phyloP scores from a whole-genome alignment of 1,140 invertebrate species.

The Rhagoletis zephyria region DNA sequence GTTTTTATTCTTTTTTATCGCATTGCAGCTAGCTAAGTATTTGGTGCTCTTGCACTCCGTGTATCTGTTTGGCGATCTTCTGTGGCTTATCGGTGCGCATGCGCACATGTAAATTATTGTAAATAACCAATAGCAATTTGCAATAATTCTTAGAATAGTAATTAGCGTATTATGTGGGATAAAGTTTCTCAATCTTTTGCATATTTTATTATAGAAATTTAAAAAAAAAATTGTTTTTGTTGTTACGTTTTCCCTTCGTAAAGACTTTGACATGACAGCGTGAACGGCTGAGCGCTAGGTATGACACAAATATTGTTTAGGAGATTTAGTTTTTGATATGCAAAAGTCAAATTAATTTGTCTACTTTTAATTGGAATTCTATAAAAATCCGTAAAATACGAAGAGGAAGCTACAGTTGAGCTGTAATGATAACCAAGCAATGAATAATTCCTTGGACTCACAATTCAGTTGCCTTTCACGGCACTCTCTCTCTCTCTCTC shows the following conservation, averaged over 20 bases:
- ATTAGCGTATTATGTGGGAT: constrained; percentile 44
- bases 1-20: constrained; percentile 5
- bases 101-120: constrained; percentile 33
- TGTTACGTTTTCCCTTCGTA: neutral
- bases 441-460: too few species aligned
- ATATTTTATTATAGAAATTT: constrained; percentile 49
- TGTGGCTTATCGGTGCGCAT: constrained; percentile 8
- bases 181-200: constrained; percentile 7
- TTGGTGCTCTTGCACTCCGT: too few species aligned
- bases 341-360: neutral
- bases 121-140: constrained; percentile 39
- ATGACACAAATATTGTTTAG: neutral
- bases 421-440: too few species aligned
- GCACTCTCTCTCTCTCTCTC: too few species aligned
- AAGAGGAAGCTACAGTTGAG: too few species aligned
- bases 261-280: constrained; percentile 23
- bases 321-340: neutral
- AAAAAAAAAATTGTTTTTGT: neutral
- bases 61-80: neutral
- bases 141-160: constrained; percentile 28
- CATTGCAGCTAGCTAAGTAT: too few species aligned
- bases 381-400: too few species aligned
- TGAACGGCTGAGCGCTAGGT: neutral
- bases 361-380: neutral
- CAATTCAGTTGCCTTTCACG: too few species aligned